Conservation (phyloP, 2,113 vertebrate species). For the Acanthochromis polyacanthus region DNA sequence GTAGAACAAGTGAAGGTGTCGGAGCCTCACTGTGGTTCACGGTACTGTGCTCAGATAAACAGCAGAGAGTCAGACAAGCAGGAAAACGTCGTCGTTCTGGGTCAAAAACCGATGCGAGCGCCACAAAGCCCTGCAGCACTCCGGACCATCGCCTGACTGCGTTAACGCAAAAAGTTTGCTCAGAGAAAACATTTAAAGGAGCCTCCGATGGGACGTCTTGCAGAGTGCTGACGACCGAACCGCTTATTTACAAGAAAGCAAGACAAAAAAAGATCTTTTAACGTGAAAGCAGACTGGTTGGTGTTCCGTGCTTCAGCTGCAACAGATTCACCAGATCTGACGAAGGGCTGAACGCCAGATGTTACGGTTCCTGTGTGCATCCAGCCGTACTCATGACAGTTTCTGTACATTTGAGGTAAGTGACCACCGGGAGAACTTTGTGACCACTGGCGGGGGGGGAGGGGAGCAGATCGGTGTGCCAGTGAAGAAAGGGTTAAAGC, state of each 20-base stretch:
- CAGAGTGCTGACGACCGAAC: constrained; percentile 19
- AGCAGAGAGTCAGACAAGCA: constrained; percentile 40
- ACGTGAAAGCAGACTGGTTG: background rate
- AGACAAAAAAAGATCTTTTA: background rate
- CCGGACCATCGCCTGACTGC: constrained; percentile 30
- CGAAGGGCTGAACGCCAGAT: background rate
- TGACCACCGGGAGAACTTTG: constrained; percentile 28
- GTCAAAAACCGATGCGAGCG: constrained; percentile 42
- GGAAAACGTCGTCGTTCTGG: constrained; percentile 44
- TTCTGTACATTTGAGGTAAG: constrained; percentile 63
- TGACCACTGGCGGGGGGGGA: constrained; percentile 26
- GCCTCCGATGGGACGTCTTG: background rate
- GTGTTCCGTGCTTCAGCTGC: constrained; percentile 24
- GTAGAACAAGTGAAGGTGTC: background rate
- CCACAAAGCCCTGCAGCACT: constrained; percentile 10
- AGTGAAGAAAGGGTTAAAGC: constrained; percentile 39
- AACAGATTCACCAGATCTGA: constrained; percentile 21
- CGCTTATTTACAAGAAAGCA: constrained; percentile 35
- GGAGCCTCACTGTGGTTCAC: constrained; percentile 39
- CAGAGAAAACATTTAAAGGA: background rate
- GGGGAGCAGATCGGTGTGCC: constrained; percentile 31
- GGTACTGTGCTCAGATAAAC: constrained; percentile 32
- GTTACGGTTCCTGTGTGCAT: constrained; percentile 11
- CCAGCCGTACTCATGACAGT: constrained; percentile 31
- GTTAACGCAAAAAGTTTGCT: constrained; percentile 20